Percentiles rank a stretch among this genome's conserved stretches.
Evolutionary conservation across 2,113 vertebrate genomes (phyloP).

Genomic region (Atractosteus spatula): DNA sequence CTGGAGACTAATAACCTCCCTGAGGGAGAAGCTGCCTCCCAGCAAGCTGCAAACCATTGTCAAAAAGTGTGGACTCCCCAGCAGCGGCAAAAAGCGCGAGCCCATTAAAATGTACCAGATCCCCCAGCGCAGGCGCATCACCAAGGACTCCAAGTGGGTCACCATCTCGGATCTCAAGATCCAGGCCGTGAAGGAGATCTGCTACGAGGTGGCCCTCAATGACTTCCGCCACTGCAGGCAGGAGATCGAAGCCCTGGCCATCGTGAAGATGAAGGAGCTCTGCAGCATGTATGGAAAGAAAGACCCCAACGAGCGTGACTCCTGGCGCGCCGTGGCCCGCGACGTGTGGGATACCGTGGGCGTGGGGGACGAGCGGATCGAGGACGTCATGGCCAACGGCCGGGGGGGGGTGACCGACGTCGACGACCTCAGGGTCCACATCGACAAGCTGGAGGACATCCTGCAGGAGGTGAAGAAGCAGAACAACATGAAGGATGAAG

Average conservation of each 20-base stretch:
- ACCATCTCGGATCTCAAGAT: slow-evolving; percentile 98
- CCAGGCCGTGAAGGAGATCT: slow-evolving; percentile 98
- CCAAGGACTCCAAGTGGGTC: slow-evolving; percentile 97
- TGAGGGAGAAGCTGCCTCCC: slow-evolving; percentile 98
- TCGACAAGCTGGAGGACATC: slow-evolving; percentile 95
- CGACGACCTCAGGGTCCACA: slow-evolving; percentile 93
- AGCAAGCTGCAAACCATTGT: slow-evolving; percentile 99
- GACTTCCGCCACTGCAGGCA: slow-evolving; percentile 95
- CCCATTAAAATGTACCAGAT: slow-evolving; percentile 97
- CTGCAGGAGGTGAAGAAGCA: slow-evolving; percentile 97
- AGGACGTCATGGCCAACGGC: slow-evolving; percentile 76
- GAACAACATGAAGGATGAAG: slow-evolving; percentile 97
- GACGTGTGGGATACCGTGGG: slow-evolving; percentile 98
- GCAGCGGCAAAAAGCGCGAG: slow-evolving; percentile 95
- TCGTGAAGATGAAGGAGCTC: slow-evolving; percentile 98
- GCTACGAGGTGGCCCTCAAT: slow-evolving; percentile 96
- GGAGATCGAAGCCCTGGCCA: slow-evolving; percentile 96
- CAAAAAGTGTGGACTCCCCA: slow-evolving; percentile 97
- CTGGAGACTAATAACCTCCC: slow-evolving; percentile 98
- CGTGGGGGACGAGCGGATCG: slow-evolving; percentile 90
- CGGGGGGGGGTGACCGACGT: slow-evolving; percentile 74
- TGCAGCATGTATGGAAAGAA: slow-evolving; percentile 92
- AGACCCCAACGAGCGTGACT: slow-evolving; percentile 94
- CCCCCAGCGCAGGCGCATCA: slow-evolving; percentile 88
- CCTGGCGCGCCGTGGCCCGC: slow-evolving; percentile 91